These are phyloP conservation scores for Lasioglossum lativentre DNA, from an alignment of 2,888 invertebrate genomes.

Conservation along the genomic window DNA sequence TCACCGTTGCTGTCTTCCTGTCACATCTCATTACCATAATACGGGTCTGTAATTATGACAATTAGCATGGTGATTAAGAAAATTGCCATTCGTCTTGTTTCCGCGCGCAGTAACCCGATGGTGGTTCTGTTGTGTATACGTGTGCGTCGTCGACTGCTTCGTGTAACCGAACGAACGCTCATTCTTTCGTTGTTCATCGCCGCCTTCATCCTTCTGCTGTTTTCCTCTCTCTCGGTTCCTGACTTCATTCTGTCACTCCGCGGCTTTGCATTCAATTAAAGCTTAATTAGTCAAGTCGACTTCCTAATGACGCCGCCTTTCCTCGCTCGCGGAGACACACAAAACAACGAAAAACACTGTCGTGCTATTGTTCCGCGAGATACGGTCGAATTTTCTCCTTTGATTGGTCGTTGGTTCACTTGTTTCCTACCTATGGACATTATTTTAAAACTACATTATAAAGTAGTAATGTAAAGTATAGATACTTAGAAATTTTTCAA, in stretches of 20 bases:
- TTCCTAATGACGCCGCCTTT: slow-evolving; percentile 59
- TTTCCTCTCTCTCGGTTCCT: not conserved
- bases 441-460: no score
- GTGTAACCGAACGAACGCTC: slow-evolving; percentile 27
- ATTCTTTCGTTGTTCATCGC: slow-evolving; percentile 15
- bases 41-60: slow-evolving; percentile 75
- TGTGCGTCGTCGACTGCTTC: not conserved
- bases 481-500: no score
- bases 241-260: slow-evolving; percentile 35
- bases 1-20: slow-evolving; percentile 75
- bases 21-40: slow-evolving; percentile 82
- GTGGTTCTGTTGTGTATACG: not conserved
- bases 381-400: slow-evolving; percentile 11
- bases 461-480: no score
- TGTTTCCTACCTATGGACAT: not conserved
- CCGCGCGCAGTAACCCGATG: slow-evolving; percentile 26
- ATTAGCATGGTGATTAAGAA: slow-evolving; percentile 81
- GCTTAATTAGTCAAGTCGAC: slow-evolving; percentile 74
- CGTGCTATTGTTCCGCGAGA: slow-evolving; percentile 42
- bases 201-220: slow-evolving; percentile 14
- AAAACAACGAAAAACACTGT: not conserved
- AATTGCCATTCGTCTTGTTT: slow-evolving; percentile 75
- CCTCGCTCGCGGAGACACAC: slow-evolving; percentile 52
- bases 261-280: slow-evolving; percentile 75
- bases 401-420: slow-evolving; percentile 14